Evolutionary conservation across 2,797 vertebrate genomes (phyloP), one percentile per base, ranked within the genome.

Genomic region (Coccyzus lansbergi): DNA sequence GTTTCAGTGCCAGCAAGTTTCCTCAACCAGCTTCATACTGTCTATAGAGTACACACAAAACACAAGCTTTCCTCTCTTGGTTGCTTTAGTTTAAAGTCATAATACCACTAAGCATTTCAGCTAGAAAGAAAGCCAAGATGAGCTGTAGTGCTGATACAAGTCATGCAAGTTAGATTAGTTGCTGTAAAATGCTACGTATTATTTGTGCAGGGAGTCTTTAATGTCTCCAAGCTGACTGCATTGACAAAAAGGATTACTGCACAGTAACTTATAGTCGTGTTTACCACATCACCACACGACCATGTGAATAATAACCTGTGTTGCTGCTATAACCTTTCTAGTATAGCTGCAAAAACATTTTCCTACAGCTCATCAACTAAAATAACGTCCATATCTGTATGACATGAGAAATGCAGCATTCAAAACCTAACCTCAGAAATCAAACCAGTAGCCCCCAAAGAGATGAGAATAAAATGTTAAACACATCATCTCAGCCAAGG

Each of bases 381-480:
- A 94, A 83, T 51, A 83, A 69, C 1, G 0, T 42, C 51, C 58
- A 7, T 25, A 13, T 60, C 34, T 22, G 24, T 33, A 64, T 25
- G 51, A 44, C 33, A 75, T 33, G 62, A 83, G 75, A 94, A 86
- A 74, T 38, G 64, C 64, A 81, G 40, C 36, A 3, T 49, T 76
- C 51, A n/a, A 70, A 93, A 34, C 24, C 55, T 42, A 86, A 79
- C 49, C 83, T 80, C 94, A 71, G 86, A 79, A 93, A 84, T 80
- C 78, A 77, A 74, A 62, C 31, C 49, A 49, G 38, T 42, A 90
- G 52, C 52, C 65, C 67, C 38, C 60, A 85, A 83, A 86, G 9
- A 36, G 55, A 44, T 33, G 69, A 76, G 75, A 88, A 83, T 86
- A 51, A 95, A 95, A 96, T 84, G 88, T 91, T 87, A 94, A 93